phyloP scores from a whole-genome alignment of 2,888 invertebrate species.

The Apotomis betuletana region DNA sequence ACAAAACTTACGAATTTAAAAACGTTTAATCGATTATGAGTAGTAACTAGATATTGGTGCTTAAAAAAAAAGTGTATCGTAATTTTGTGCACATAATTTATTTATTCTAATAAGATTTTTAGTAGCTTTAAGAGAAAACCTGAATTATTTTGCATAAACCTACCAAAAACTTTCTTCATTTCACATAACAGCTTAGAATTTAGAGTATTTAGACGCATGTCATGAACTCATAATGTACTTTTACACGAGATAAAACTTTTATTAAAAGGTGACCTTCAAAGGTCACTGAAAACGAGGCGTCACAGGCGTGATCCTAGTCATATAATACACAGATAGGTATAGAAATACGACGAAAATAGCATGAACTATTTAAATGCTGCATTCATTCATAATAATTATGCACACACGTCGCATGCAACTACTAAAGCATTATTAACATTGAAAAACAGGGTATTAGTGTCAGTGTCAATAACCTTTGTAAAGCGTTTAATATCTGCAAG shows the following conservation, averaged over 20 bases:
- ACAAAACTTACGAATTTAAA: not conserved
- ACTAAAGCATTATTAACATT: not conserved
- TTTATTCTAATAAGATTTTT: slow-evolving; percentile 4
- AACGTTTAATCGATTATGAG: not conserved
- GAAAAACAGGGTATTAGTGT: not conserved
- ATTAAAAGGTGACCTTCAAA: slow-evolving; percentile 69
- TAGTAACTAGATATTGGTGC: too few relatives aligned
- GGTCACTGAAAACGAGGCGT: slow-evolving; percentile 59
- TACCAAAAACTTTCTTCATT: slow-evolving; percentile 51
- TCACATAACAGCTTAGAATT: slow-evolving; percentile 38
- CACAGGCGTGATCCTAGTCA: slow-evolving; percentile 40
- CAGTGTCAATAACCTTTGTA: slow-evolving; percentile 22
- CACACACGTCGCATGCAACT: slow-evolving; percentile 2
- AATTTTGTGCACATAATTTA: too few relatives aligned
- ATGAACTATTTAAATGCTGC: slow-evolving; percentile 1
- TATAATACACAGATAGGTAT: slow-evolving; percentile 22
- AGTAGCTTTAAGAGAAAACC: too few relatives aligned
- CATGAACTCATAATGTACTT: not conserved
- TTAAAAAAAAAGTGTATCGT: too few relatives aligned
- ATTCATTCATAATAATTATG: slow-evolving; percentile 12
- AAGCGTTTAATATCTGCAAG: not conserved
- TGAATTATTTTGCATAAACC: not conserved
- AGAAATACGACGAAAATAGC: slow-evolving; percentile 42
- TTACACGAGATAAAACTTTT: slow-evolving; percentile 16
- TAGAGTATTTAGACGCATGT: too few relatives aligned